phyloP scores from a whole-genome alignment of 2,797 vertebrate genomes.

The Malurus splendens region DNA sequence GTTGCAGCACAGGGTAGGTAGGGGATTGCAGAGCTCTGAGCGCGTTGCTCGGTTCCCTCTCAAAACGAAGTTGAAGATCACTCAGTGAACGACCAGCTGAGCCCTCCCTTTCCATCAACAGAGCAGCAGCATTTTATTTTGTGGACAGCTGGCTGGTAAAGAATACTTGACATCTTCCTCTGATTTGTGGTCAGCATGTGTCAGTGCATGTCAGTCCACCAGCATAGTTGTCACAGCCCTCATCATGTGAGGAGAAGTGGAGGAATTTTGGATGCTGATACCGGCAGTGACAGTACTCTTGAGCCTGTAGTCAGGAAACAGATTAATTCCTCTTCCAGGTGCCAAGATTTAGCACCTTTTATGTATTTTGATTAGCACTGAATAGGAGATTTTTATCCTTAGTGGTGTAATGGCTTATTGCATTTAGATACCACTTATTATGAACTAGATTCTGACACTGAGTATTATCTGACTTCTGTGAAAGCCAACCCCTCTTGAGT shows the following conservation, averaged over 20 bases:
- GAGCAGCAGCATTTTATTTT: not conserved
- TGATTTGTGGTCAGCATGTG: not conserved
- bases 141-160: not conserved
- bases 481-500: not conserved
- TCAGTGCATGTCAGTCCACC: not conserved
- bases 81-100: not conserved
- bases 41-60: not conserved
- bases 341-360: conserved; percentile 7
- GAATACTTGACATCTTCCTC: not conserved
- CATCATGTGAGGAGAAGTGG: not conserved
- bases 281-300: not conserved
- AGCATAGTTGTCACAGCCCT: not conserved
- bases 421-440: conserved; percentile 7
- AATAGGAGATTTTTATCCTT: not conserved
- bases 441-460: not conserved
- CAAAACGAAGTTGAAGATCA: not conserved
- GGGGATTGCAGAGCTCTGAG: not conserved
- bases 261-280: not conserved
- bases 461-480: not conserved
- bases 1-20: not conserved
- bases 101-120: not conserved
- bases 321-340: not conserved
- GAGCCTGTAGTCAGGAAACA: not conserved
- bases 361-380: conserved; percentile 11
- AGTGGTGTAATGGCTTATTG: not conserved